Evolutionary conservation across 2,888 invertebrate genomes (phyloP), one percentile per base, ranked within the genome.

Genomic region (Scaptomyza flava): DNA sequence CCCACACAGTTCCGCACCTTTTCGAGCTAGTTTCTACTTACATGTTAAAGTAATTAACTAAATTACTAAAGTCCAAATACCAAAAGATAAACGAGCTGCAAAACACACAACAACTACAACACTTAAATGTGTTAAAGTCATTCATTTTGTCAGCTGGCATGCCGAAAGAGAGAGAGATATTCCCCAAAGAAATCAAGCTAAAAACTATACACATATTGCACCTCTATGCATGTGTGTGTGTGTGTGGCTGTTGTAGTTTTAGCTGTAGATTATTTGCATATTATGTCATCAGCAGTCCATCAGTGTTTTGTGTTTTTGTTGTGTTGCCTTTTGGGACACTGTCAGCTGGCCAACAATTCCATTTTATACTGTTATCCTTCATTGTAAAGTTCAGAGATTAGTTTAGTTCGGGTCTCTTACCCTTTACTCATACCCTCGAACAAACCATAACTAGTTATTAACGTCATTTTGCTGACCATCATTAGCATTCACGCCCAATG

Each of bases 151-250:
- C 77, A 77, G 84, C 69, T 80, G 64, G 58, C 80, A 68, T 61
- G 62, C 59, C 27, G 56, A 45, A 56, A 27, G 56, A 31, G 59
- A 45, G 59, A 27, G 56, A 36, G 54, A 83, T 82, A 90, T 89
- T 91, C 90, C 90, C 90, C 52, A 66, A 89, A 91, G 90, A 90
- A 90, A 90, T 90, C 90, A 91, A 90, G 90, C 89, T 90, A 89
- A 91, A 90, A 90, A 89, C 83, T 90, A 38, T 38, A 38, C 38
- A 38, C 38, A 87, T 79, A 62, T 60, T 59, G 56, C 43, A 68
- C 33, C 45, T 67, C 33, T 36, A 42, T 14, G 11, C 27, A 17
- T 34, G 48, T 41, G 31, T 31, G 33, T 38, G 17, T 53, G 41
- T 54, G 48, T 61, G 53, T 64, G 30, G 23, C 2, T 57, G 20